Conservation (phyloP, 2,797 vertebrate species). For the Manis crassicaudata region DNA sequence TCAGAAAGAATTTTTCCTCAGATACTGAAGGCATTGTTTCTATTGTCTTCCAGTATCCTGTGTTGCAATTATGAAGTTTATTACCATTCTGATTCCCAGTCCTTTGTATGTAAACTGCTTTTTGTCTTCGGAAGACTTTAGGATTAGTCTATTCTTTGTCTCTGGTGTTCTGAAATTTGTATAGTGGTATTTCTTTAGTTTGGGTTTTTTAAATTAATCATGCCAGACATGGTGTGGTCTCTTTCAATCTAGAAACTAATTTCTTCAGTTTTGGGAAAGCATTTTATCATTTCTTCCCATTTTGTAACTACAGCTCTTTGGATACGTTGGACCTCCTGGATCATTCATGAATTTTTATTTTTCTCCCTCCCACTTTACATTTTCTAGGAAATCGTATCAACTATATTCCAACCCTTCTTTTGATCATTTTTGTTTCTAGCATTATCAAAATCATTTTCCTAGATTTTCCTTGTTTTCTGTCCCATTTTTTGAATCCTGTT, state of each 20-base stretch:
- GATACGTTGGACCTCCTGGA: not conserved
- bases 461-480: conserved; percentile 36
- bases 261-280: conserved; percentile 44
- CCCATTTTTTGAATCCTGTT: not conserved
- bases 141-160: conserved; percentile 30
- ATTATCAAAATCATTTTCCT: conserved; percentile 27
- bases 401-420: not conserved
- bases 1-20: conserved; percentile 40
- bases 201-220: not conserved
- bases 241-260: conserved; percentile 29
- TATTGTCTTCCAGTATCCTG: conserved; percentile 54
- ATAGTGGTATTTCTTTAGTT: not conserved
- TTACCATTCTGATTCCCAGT: not conserved
- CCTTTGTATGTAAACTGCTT: conserved; percentile 46
- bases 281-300: conserved; percentile 25
- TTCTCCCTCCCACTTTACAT: not conserved
- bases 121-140: conserved; percentile 40
- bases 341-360: not conserved
- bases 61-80: conserved; percentile 29
- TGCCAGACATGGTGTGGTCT: not conserved
- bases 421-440: conserved; percentile 17
- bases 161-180: conserved; percentile 22
- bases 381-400: conserved; percentile 22
- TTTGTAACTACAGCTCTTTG: conserved; percentile 6
- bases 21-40: conserved; percentile 24